Conservation (phyloP, 2,888 invertebrate genomes). For the Acanthosepion lycidas region DNA sequence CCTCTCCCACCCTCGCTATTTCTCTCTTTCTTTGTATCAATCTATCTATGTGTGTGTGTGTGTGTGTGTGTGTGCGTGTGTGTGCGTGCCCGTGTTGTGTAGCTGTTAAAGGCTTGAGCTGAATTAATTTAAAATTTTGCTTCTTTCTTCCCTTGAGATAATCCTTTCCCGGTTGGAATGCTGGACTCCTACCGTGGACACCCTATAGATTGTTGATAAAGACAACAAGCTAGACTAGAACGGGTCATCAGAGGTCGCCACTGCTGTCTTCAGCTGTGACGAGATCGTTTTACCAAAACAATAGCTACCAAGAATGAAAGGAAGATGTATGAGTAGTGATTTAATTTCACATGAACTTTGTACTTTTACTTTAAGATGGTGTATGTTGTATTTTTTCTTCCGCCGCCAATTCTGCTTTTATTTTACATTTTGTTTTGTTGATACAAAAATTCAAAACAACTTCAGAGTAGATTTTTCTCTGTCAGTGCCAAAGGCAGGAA, state of each 20-base stretch:
- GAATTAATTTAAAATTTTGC: not conserved
- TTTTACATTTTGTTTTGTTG: not conserved
- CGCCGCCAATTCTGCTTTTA: not conserved
- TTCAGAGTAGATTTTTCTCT: not conserved
- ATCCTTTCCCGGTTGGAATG: not conserved
- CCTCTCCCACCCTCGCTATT: not conserved
- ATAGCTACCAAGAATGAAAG: not conserved
- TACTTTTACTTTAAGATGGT: not conserved
- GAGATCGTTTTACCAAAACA: constrained; percentile 33
- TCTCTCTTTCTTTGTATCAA: not conserved
- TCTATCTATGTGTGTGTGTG: not conserved
- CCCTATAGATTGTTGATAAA: not conserved
- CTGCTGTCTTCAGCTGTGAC: not conserved
- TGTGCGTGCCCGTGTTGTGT: not conserved
- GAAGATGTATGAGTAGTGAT: not conserved
- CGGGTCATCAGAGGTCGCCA: not conserved
- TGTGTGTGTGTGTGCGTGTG: too few relatives aligned
- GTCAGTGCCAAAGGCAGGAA: not conserved
- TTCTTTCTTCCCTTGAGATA: not conserved
- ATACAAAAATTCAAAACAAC: not conserved
- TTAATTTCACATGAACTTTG: not conserved
- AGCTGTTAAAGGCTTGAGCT: not conserved
- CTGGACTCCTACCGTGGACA: not conserved
- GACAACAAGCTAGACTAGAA: not conserved
- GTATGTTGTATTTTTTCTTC: not conserved